Percentiles rank a stretch among this genome's conserved stretches.
These are phyloP conservation scores for Orussus abietinus DNA, from an alignment of 1,140 invertebrate genomes.

Conservation along the genomic window DNA sequence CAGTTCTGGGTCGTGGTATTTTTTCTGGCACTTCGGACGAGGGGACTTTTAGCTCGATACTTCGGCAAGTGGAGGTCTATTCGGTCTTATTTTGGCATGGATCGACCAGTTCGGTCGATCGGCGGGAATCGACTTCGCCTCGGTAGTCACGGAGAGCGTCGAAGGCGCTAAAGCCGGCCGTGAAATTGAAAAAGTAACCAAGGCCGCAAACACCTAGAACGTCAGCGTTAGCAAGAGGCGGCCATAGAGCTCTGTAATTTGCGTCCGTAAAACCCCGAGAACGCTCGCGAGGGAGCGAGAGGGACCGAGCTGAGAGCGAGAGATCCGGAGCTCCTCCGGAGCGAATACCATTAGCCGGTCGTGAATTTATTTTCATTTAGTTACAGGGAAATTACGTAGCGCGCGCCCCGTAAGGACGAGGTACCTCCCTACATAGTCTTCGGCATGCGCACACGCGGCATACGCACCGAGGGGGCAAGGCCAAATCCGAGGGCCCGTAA, in stretches of 20 bases:
- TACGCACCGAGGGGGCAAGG: no score
- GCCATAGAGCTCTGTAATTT: conserved; percentile 51
- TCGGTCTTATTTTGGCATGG: no score
- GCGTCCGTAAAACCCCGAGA: conserved; percentile 49
- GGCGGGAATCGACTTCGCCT: no score
- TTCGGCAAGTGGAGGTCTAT: no score
- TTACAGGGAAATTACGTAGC: conserved; percentile 46
- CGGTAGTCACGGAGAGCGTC: no score
- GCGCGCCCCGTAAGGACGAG: conserved; percentile 17
- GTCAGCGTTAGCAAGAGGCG: conserved; percentile 43
- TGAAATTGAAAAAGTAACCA: conserved; percentile 44
- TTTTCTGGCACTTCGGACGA: no score
- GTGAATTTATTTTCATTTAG: conserved; percentile 53
- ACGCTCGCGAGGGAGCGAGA: no score
- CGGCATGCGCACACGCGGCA: conserved; percentile 16
- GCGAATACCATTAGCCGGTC: conserved; percentile 36
- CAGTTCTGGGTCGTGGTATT: no score
- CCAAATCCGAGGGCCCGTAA: no score
- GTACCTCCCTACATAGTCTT: conserved; percentile 8
- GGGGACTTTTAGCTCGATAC: no score
- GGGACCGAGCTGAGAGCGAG: conserved; percentile 22
- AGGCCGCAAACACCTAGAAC: conserved; percentile 39
- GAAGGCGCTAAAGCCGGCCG: conserved; percentile 26
- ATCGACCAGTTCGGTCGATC: no score
- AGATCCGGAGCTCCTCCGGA: conserved; percentile 26